Evolutionary conservation across 1,140 invertebrate genomes (phyloP).

Genomic region (Leptinotarsa defecta): DNA sequence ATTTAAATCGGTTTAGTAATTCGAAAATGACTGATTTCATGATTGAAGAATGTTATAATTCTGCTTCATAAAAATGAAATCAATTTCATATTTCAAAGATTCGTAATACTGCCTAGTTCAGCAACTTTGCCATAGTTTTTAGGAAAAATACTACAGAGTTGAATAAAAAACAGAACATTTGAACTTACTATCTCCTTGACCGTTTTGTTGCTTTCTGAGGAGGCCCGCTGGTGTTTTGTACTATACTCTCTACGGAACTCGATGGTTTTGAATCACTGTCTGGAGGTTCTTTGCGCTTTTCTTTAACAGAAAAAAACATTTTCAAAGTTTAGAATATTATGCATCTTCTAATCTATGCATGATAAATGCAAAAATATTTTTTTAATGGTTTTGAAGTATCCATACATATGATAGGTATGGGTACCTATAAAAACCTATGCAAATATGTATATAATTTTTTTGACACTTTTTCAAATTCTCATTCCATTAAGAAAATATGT

Average conservation of each 20-base stretch:
- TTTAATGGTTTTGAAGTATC: not conserved
- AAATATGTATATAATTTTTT: too few relatives aligned
- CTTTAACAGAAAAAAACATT: conserved; percentile 58
- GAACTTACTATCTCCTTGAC: conserved; percentile 77
- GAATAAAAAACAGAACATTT: not conserved
- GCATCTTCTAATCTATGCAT: not conserved
- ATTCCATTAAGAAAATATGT: too few relatives aligned
- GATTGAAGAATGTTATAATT: too few relatives aligned
- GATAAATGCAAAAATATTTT: not conserved
- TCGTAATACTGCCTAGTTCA: not conserved
- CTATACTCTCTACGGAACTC: conserved; percentile 62
- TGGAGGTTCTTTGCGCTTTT: conserved; percentile 86
- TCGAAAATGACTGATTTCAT: too few relatives aligned
- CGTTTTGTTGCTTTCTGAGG: conserved; percentile 70
- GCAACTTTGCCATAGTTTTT: not conserved
- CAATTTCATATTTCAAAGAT: too few relatives aligned
- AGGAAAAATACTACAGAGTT: not conserved
- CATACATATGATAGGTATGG: not conserved
- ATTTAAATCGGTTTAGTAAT: too few relatives aligned
- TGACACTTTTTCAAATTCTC: too few relatives aligned
- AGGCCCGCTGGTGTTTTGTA: conserved; percentile 59
- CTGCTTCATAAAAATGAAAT: too few relatives aligned
- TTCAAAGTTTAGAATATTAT: not conserved
- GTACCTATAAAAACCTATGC: not conserved
- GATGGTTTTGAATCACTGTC: conserved; percentile 78